phyloP scores from a whole-genome alignment of 1,140 invertebrate species.

The Panonychus citri region DNA sequence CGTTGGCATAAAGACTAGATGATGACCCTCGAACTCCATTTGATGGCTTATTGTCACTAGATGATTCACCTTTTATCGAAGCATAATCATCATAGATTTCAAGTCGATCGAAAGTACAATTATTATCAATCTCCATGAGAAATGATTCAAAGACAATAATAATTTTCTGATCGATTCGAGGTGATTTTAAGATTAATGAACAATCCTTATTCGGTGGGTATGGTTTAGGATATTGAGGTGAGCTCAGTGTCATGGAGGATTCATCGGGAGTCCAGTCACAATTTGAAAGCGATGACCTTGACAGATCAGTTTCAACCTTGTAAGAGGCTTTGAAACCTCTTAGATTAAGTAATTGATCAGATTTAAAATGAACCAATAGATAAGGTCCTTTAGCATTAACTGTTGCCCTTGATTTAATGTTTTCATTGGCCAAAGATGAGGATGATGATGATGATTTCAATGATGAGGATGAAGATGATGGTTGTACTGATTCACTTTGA shows the following conservation, averaged over 20 bases:
- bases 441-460: no score
- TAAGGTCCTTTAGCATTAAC: background rate
- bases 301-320: background rate
- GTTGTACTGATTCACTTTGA: background rate
- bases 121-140: conserved; percentile 9
- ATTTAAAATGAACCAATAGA: conserved; percentile 14
- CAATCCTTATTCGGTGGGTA: conserved; percentile 13
- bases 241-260: conserved; percentile 9
- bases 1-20: no score
- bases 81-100: conserved; percentile 9
- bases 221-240: conserved; percentile 11
- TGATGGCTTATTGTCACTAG: no score
- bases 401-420: background rate
- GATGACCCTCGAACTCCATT: no score
- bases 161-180: conserved; percentile 3
- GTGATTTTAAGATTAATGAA: conserved; percentile 18
- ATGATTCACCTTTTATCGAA: no score
- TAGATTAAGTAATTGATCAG: conserved; percentile 12
- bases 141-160: conserved; percentile 11
- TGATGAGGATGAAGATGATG: background rate
- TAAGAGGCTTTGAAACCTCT: conserved; percentile 12
- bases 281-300: background rate
- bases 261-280: conserved; percentile 12
- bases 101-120: conserved; percentile 13
- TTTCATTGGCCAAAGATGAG: background rate